A percentile compares a stretch with the other conserved stretches of the same genome.
Conservation (phyloP, 2,888 invertebrate genomes). For the Coleophora deauratella region DNA sequence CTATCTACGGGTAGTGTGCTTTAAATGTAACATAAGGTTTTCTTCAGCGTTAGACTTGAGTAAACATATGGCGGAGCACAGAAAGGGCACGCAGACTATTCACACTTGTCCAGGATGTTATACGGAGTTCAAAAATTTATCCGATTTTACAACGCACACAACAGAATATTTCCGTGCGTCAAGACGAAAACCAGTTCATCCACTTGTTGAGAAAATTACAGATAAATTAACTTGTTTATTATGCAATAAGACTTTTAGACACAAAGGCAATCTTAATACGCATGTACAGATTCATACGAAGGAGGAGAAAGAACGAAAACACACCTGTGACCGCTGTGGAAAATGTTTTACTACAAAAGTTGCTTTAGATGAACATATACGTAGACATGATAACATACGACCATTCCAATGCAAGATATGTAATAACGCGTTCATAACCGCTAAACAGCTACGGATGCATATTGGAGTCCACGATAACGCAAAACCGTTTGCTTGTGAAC, state of each 20-base stretch:
- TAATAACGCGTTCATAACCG: slow-evolving; percentile 37
- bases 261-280: slow-evolving; percentile 34
- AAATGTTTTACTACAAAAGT: slow-evolving; percentile 22
- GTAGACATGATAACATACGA: slow-evolving; percentile 38
- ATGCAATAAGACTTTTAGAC: slow-evolving; percentile 44
- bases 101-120: slow-evolving; percentile 45
- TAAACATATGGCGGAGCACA: slow-evolving; percentile 28
- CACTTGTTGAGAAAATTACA: slow-evolving; percentile 14
- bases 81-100: slow-evolving; percentile 15
- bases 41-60: slow-evolving; percentile 19
- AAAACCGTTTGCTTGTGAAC: slow-evolving; percentile 53
- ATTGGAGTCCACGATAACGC: slow-evolving; percentile 33
- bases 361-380: slow-evolving; percentile 34
- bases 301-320: slow-evolving; percentile 26
- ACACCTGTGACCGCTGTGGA: slow-evolving; percentile 39
- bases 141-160: slow-evolving; percentile 34
- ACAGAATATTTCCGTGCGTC: slow-evolving; percentile 30
- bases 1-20: slow-evolving; percentile 65
- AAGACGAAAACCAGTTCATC: slow-evolving; percentile 22
- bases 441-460: slow-evolving; percentile 30
- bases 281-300: slow-evolving; percentile 76
- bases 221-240: slow-evolving; percentile 35
- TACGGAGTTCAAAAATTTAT: slow-evolving; percentile 25
- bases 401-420: slow-evolving; percentile 53
- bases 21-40: slow-evolving; percentile 35